A percentile compares a stretch with the other conserved stretches of the same genome.
These are phyloP conservation scores for Scleropages formosus DNA, from an alignment of 2,797 vertebrate genomes.

Conservation along the genomic window DNA sequence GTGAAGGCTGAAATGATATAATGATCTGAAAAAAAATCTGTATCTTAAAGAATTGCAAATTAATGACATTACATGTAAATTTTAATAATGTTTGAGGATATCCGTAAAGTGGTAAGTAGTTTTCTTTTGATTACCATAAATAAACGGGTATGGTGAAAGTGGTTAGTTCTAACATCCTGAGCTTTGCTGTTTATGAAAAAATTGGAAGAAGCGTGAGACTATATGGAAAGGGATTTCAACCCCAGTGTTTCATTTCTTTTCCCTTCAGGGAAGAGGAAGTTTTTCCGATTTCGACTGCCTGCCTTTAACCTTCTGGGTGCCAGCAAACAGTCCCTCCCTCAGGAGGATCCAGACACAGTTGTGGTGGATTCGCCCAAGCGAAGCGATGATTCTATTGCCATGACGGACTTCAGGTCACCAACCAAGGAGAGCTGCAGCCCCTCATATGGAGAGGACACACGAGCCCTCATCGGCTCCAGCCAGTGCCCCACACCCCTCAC, in stretches of 20 bases:
- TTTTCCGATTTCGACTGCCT: slow-evolving; percentile 90
- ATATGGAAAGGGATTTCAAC: neutral
- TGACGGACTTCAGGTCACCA: slow-evolving; percentile 89
- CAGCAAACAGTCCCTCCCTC: slow-evolving; percentile 92
- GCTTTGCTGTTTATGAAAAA: too few species aligned
- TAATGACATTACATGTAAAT: too few species aligned
- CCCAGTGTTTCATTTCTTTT: slow-evolving; percentile 10
- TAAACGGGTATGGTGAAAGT: too few species aligned
- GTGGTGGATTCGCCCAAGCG: slow-evolving; percentile 87
- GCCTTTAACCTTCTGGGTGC: slow-evolving; percentile 84
- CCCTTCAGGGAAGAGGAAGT: slow-evolving; percentile 72
- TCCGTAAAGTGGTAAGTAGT: too few species aligned
- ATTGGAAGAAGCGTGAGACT: too few species aligned
- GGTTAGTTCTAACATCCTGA: too few species aligned
- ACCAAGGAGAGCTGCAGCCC: slow-evolving; percentile 89
- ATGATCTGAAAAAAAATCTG: too few species aligned
- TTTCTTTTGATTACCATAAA: too few species aligned
- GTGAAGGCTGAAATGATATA: too few species aligned
- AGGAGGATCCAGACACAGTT: slow-evolving; percentile 93
- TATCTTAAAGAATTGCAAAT: too few species aligned
- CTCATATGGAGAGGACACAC: slow-evolving; percentile 87
- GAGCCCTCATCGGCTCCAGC: slow-evolving; percentile 86
- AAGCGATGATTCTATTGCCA: slow-evolving; percentile 81
- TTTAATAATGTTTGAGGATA: too few species aligned
- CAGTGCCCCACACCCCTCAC: slow-evolving; percentile 84